These are phyloP conservation scores for Sebastes vulpes DNA, from an alignment of 2,797 vertebrate genomes.

Conservation along the genomic window DNA sequence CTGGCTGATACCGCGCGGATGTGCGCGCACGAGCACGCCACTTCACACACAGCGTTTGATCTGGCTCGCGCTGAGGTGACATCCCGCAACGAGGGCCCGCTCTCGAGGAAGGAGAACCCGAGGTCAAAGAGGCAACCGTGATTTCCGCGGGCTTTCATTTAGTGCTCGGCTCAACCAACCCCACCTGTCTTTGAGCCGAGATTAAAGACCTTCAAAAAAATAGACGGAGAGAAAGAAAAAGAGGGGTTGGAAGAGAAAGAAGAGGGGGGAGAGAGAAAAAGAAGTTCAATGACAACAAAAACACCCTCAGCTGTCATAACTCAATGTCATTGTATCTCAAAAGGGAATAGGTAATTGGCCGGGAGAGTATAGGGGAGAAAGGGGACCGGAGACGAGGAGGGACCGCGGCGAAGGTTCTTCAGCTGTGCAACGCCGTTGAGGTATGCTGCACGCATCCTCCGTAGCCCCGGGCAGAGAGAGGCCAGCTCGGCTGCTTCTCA, in stretches of 20 bases:
- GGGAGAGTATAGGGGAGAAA: conserved; percentile 22
- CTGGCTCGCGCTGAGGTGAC: conserved; percentile 63
- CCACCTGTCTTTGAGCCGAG: conserved; percentile 75
- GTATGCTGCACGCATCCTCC: conserved; percentile 48
- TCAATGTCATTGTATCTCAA: conserved; percentile 70
- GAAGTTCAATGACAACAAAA: conserved; percentile 66
- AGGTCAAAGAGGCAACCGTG: conserved; percentile 75
- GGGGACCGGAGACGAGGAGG: conserved; percentile 21
- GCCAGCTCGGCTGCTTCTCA: conserved; percentile 33
- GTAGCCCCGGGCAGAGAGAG: conserved; percentile 58
- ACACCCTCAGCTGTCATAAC: conserved; percentile 68
- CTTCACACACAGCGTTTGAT: conserved; percentile 70
- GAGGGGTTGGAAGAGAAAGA: conserved; percentile 1
- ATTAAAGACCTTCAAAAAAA: conserved; percentile 79
- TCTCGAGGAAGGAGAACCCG: conserved; percentile 73
- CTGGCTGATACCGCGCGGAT: conserved; percentile 17
- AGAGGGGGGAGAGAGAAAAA: conserved; percentile 27
- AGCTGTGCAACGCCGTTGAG: conserved; percentile 18
- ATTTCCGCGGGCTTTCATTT: conserved; percentile 77
- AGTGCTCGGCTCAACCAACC: conserved; percentile 56
- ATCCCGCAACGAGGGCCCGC: conserved; percentile 70
- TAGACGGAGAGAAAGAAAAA: conserved; percentile 34
- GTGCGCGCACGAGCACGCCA: neutral
- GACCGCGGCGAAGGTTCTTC: conserved; percentile 30
- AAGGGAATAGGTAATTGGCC: conserved; percentile 77